Percentiles rank a stretch among this genome's conserved stretches.
phyloP scores from a whole-genome alignment of 2,888 invertebrate genomes.

The Apodemia duryi region DNA sequence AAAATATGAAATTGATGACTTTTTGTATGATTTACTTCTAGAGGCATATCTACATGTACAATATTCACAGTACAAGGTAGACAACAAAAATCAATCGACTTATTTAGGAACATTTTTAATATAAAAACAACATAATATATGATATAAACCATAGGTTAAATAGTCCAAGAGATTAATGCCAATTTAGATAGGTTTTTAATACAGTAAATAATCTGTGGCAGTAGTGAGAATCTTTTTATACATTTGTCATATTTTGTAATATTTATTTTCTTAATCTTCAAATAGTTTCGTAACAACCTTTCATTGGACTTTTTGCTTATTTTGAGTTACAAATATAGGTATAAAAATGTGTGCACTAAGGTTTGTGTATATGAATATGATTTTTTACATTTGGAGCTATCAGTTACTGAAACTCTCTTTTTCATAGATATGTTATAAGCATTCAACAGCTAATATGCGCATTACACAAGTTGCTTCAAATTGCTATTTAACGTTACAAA shows the following conservation, averaged over 20 bases:
- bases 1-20: no score
- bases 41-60: background rate
- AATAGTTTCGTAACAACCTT: no score
- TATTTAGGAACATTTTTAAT: constrained; percentile 15
- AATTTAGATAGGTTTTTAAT: constrained; percentile 3
- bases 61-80: background rate
- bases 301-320: background rate
- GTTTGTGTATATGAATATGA: background rate
- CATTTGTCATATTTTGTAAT: background rate
- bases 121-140: constrained; percentile 7
- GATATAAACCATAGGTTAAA: constrained; percentile 11
- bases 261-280: background rate
- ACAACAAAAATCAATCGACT: constrained; percentile 5
- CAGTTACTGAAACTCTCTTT: background rate
- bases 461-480: no score
- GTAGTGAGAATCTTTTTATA: background rate
- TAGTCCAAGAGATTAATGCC: constrained; percentile 11
- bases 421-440: background rate
- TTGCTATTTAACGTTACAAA: no score
- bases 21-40: background rate
- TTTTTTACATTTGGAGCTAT: background rate
- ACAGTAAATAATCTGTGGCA: background rate
- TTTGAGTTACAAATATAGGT: background rate
- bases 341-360: background rate
- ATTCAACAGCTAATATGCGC: background rate